Base-by-base conservation (phyloP, 2,797 vertebrate species). In the Ptychobarbus kaznakovi region DNA sequence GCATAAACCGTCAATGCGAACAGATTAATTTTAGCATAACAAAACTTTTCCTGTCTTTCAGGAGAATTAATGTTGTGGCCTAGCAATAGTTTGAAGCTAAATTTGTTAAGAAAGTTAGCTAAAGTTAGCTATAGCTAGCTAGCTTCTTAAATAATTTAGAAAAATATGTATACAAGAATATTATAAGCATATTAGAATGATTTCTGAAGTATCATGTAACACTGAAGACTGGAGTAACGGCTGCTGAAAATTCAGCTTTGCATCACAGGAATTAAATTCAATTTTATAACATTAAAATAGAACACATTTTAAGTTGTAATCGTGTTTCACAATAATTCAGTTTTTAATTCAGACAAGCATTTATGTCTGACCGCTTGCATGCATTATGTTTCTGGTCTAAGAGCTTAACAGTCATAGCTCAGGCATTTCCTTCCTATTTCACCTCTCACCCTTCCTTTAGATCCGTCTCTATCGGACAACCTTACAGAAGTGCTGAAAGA, bases 401-500 rank as follows among this genome's bases (percentile, higher is more conserved):
- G 13, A n/a, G 49, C 15, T 32, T 22, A 46, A 44, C 46, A 49
- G 9, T 82, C 78, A 81, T 20, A 56, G 65, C 66, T n/a, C 32
- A 86, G 49, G 58, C 68, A 80, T 86, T 85, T 89, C 80, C 86
- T 88, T 81, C 69, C 86, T 81, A 28, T 40, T 68, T 40, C 61
- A 40, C 79, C 72, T 74, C 53, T 80, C 83, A 86, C 83, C 11
- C 83, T 89, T 89, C 76, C 56, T 82, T 90, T 80, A 72, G 65
- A 22, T 78, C 70, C 42, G 13, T 80, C 53, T 80, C 12, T 78
- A 20, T 72, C 56, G 66, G 49, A 28, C 44, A 58, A 69, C 76
- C 77, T 73, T 66, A 56, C 75, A 78, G 68, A 88, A 69, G 63
- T 82, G 65, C 49, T 65, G 86, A 89, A 56, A 80, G 86, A 83